These are phyloP conservation scores for Channa maculata DNA, from an alignment of 2,113 vertebrate genomes.

Conservation along the genomic window DNA sequence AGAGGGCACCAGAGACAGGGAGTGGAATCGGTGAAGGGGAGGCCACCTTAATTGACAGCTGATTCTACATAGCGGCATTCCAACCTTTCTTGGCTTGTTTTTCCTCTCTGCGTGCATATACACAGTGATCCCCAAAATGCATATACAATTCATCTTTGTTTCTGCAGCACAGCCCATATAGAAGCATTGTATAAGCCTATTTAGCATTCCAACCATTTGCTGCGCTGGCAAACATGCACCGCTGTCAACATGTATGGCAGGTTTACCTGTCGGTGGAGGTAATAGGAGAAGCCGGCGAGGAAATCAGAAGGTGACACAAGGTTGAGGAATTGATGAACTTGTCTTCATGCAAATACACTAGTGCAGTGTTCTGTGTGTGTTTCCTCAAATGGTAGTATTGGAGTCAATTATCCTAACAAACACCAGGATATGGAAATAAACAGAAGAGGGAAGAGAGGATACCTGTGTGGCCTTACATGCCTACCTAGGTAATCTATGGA, in stretches of 20 bases:
- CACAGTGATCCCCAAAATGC: conserved; percentile 42
- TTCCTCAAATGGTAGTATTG: conserved; percentile 23
- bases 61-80: conserved; percentile 37
- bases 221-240: conserved; percentile 31
- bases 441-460: conserved; percentile 13
- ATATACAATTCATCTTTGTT: conserved; percentile 67
- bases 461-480: conserved; percentile 16
- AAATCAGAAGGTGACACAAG: conserved; percentile 56
- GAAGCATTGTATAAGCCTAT: conserved; percentile 32
- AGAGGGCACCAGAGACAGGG: conserved; percentile 43
- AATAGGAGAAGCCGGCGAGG: conserved; percentile 50
- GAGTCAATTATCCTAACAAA: conserved; percentile 55
- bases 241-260: conserved; percentile 55
- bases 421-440: conserved; percentile 31
- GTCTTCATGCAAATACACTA: conserved; percentile 56
- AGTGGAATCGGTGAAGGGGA: conserved; percentile 32
- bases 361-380: conserved; percentile 21
- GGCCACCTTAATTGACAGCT: conserved; percentile 54
- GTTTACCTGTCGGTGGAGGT: conserved; percentile 46
- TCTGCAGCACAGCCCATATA: conserved; percentile 30
- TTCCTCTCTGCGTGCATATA: conserved; percentile 8
- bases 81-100: conserved; percentile 53
- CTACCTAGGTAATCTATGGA: neutral
- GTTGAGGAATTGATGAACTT: conserved; percentile 57
- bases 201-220: conserved; percentile 59